These are phyloP conservation scores for Xylophagus ater DNA, from an alignment of 2,888 invertebrate genomes.

Conservation along the genomic window DNA sequence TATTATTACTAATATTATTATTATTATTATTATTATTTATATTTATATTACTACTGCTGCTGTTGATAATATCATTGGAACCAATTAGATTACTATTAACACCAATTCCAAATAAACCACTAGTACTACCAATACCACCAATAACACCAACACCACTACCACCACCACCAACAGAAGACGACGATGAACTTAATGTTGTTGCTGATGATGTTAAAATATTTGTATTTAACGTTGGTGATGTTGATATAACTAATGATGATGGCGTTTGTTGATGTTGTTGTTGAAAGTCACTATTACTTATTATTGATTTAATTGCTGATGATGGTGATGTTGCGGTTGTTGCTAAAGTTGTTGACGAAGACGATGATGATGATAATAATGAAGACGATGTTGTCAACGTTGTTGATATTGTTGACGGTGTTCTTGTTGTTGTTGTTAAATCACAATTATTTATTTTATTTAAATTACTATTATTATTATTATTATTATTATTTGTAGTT, in stretches of 20 bases:
- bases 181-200: conserved; percentile 17
- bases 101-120: too few species aligned
- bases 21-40: conserved; percentile 7
- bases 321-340: conserved; percentile 12
- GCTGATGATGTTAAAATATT: conserved; percentile 27
- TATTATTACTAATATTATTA: conserved; percentile 17
- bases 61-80: conserved; percentile 30
- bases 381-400: conserved; percentile 17
- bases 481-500: conserved; percentile 13
- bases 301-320: background rate
- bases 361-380: conserved; percentile 13
- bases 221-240: conserved; percentile 27
- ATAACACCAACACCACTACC: background rate
- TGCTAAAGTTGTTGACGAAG: conserved; percentile 7
- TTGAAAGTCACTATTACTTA: conserved; percentile 17
- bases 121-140: conserved; percentile 4
- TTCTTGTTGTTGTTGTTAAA: conserved; percentile 9
- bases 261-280: conserved; percentile 22
- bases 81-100: too few species aligned
- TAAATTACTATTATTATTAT: conserved; percentile 15
- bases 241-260: conserved; percentile 23
- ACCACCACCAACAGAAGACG: conserved; percentile 20
- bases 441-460: conserved; percentile 13
- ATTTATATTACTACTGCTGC: conserved; percentile 18
- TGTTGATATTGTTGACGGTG: conserved; percentile 16